Evolutionary conservation across 2,888 invertebrate genomes (phyloP).

Genomic region (Tanytarsus gracilentus): DNA sequence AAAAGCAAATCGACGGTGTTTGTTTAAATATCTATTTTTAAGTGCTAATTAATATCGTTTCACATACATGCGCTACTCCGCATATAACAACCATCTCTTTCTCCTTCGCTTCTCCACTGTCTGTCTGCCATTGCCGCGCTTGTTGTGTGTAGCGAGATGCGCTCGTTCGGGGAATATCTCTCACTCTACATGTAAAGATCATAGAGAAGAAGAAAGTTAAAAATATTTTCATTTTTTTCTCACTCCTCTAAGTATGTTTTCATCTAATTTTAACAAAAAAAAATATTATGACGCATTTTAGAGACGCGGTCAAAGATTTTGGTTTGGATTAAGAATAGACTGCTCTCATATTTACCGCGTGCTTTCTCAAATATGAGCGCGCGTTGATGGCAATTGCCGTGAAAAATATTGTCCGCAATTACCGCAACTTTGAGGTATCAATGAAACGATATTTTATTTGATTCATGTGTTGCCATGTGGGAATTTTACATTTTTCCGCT

Average conservation of each 20-base stretch:
- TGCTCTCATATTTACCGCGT: neutral
- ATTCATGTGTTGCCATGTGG: neutral
- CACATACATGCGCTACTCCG: neutral
- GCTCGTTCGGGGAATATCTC: no score
- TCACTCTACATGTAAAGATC: no score
- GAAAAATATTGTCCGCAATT: neutral
- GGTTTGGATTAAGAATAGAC: neutral
- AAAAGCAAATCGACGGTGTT: constrained; percentile 20
- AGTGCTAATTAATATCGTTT: constrained; percentile 27
- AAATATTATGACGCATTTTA: constrained; percentile 23
- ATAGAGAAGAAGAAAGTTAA: constrained; percentile 23
- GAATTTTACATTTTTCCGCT: neutral
- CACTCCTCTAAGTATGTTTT: neutral
- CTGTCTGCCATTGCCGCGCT: no score
- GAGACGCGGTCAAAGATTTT: no score
- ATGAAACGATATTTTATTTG: constrained; percentile 6
- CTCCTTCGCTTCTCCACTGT: neutral
- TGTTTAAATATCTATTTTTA: constrained; percentile 27
- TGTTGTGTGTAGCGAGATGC: neutral
- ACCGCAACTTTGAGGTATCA: neutral
- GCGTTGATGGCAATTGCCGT: no score
- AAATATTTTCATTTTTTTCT: constrained; percentile 14
- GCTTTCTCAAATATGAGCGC: neutral
- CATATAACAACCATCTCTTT: neutral
- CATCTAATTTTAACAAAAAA: constrained; percentile 19